phyloP scores from a whole-genome alignment of 2,113 vertebrate species.

The Toxotes jaculatrix region DNA sequence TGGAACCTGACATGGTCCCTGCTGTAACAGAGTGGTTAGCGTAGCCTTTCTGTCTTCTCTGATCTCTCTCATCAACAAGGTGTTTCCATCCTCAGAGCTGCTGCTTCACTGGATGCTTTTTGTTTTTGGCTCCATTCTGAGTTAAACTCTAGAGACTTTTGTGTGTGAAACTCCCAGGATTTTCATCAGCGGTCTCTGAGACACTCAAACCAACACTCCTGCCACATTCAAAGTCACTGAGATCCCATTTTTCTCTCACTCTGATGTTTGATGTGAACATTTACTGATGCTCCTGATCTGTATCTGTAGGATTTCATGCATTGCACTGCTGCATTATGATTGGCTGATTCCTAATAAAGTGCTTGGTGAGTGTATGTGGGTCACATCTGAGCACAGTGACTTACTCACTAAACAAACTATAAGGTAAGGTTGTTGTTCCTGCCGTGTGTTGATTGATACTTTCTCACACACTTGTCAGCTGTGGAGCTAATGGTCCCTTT shows the following conservation, averaged over 20 bases:
- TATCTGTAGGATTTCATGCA: background rate
- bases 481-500: background rate
- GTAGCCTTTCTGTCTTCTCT: too few relatives aligned
- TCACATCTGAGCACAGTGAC: background rate
- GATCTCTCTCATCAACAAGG: too few relatives aligned
- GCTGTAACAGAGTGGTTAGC: too few relatives aligned
- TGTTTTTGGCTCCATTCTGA: background rate
- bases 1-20: too few relatives aligned
- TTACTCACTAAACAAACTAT: background rate
- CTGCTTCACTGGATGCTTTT: too few relatives aligned
- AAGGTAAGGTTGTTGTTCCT: constrained; percentile 23
- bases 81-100: too few relatives aligned
- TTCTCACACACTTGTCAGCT: background rate
- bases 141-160: background rate
- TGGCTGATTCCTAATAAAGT: background rate
- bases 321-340: background rate
- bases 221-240: background rate
- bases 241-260: background rate
- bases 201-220: background rate
- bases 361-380: background rate
- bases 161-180: too few relatives aligned
- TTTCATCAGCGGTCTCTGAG: background rate
- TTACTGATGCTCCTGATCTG: background rate
- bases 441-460: constrained; percentile 7
- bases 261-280: background rate